Base-by-base conservation (phyloP, 2,888 invertebrate species). In the Theretra japonica region DNA sequence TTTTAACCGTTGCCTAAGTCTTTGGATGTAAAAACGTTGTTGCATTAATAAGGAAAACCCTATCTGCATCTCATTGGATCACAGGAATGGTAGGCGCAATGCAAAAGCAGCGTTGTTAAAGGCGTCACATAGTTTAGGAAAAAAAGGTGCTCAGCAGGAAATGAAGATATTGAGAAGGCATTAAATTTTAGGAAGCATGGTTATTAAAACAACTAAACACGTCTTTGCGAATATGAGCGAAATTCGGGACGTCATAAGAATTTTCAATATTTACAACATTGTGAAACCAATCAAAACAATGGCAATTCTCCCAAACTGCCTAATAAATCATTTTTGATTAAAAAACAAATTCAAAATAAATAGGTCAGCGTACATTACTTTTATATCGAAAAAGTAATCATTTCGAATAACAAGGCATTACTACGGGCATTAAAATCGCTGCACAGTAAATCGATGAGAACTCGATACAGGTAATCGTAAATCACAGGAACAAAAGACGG, bases 401-500 rank as follows among this genome's bases (percentile, higher is more conserved):
- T 82, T 79, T 77, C 76, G 74, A 79, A 78, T 77, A 82, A 84
- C 81, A 81, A 76, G 80, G 82, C 83, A 88, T 83, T 87, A 86
- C 82, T 82, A 75, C 77, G 75, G 79, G 84, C 86, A 84, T 84
- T 80, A 81, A 84, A 84, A 85, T 82, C 84, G 83, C 80, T 84
- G 82, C 83, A 77, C 80, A 77, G 86, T 85, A 87, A 89, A 86
- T 86, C 86, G 90, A 88, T 85, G 80, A 82, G 85, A 86, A 86
- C 84, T 85, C 86, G 89, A 88, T 86, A 85, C 87, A 83, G 82
- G 84, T 81, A 85, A 83, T 88, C 90, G 86, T 93, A 93, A 93
- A 93, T 92, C 92, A 92, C 79, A 80, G 78, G 88, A 93, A 93
- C 92, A 93, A 93, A 92, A 90, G 91, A 90, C 91, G 90, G 92